Evolutionary conservation across 2,113 vertebrate species (phyloP), one percentile per base, ranked within the genome.

Genomic region (Gallinago media): DNA sequence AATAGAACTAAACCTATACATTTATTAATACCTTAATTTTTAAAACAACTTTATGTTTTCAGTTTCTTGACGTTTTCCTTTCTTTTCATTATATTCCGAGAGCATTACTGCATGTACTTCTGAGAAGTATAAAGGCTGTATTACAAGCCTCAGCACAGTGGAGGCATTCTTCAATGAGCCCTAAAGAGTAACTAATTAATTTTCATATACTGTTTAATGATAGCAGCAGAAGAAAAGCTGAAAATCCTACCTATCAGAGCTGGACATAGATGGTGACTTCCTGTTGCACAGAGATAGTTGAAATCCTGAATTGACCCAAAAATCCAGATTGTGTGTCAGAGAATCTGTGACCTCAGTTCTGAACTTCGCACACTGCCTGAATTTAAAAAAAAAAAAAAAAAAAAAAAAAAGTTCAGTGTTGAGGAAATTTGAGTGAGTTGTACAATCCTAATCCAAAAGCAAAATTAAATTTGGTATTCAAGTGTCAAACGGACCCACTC

Each of bases 391-490:
- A 36, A 36, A 36, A 38, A 38, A 38, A 72, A 66, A 65, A 49
- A 44, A 62, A 44, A 42, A 50, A 31, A 15, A 54, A 21, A n/a
- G 11, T 34, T 72, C 18, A 68, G 82, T 72, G 10, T 90, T 78
- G 58, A 73, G 42, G 42, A 79, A 15, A 62, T 62, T 22, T 74
- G 34, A 73, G 32, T 71, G 75, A 94, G 22, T 62, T 54, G 25
- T 92, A 72, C 50, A 74, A 56, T 38, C 6, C 3, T 84, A 88
- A 88, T 71, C 16, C 61, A 73, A 90, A 90, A 82, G 19, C 21
- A 92, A 94, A 92, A 94, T 95, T 91, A 95, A 93, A 90, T 85
- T 87, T 88, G 8, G 15, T 79, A 65, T 84, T 94, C 78, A 72
- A 32, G 66, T 89, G 16, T 93, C 88, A 88, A 89, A 81, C 47